Percentiles rank a stretch among this genome's conserved stretches.
phyloP scores from a whole-genome alignment of 2,797 vertebrate genomes.

The Bucorvus abyssinicus region DNA sequence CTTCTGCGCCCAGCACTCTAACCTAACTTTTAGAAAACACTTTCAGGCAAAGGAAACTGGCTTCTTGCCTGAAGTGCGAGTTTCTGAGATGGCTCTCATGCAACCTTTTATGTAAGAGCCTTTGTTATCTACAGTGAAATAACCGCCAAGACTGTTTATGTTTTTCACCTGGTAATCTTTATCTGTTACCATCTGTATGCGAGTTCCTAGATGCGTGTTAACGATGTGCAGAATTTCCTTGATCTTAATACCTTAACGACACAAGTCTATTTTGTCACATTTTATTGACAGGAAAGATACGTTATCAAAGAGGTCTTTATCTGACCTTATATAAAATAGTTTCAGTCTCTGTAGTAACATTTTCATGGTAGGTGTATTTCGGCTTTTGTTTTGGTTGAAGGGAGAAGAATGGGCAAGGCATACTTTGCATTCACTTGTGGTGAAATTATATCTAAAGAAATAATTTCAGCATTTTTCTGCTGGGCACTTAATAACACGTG shows the following conservation, averaged over 20 bases:
- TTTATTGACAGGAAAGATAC: background rate
- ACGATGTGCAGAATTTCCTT: background rate
- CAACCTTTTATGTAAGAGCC: background rate
- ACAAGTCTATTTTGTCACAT: background rate
- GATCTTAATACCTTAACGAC: background rate
- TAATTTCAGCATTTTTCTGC: background rate
- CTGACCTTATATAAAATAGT: background rate
- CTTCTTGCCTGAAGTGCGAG: background rate
- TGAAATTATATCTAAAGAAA: background rate
- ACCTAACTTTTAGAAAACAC: constrained; percentile 35
- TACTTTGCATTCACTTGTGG: background rate
- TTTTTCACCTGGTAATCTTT: background rate
- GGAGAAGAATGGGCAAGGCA: background rate
- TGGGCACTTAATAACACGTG: background rate
- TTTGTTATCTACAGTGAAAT: constrained; percentile 24
- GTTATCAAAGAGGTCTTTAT: background rate
- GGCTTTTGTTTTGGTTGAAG: background rate
- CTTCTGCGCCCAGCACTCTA: background rate
- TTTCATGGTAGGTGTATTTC: background rate
- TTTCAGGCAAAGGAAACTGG: background rate
- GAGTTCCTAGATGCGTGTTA: background rate
- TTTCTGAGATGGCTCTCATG: background rate
- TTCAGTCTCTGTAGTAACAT: background rate
- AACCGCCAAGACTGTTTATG: background rate
- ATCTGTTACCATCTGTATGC: background rate